Percentiles rank a stretch among this genome's conserved stretches.
These are phyloP conservation scores for Drosophila parvula DNA, from an alignment of 1,140 invertebrate genomes.

Conservation along the genomic window DNA sequence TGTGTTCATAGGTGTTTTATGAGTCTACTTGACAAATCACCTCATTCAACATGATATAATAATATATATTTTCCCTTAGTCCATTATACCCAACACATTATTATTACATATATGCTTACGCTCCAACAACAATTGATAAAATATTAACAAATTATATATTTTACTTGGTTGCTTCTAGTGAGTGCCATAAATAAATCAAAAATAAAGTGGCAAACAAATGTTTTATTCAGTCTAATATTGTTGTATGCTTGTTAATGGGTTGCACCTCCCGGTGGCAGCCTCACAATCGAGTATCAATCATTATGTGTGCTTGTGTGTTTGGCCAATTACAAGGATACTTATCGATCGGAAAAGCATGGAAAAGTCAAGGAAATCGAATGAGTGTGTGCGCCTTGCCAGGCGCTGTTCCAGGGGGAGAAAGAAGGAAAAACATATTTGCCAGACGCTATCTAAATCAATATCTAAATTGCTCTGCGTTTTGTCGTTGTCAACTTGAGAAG, in stretches of 20 bases:
- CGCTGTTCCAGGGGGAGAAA: background rate
- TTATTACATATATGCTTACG: no score
- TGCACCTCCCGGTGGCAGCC: background rate
- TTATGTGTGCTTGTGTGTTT: background rate
- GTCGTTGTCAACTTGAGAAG: constrained; percentile 41
- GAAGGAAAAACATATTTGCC: constrained; percentile 33
- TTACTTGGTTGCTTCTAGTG: background rate
- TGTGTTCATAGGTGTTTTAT: no score
- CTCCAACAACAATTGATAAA: no score
- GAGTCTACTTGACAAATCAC: no score
- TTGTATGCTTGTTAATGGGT: constrained; percentile 1
- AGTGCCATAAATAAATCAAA: constrained; percentile 2
- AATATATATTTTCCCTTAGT: background rate
- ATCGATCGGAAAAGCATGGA: background rate
- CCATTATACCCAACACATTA: background rate
- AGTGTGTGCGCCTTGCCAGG: background rate
- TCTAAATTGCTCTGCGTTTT: constrained; percentile 62
- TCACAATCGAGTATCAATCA: constrained; percentile 12
- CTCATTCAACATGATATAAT: no score
- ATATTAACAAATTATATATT: no score
- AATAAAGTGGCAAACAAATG: constrained; percentile 15
- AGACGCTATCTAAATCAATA: constrained; percentile 66
- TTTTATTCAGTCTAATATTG: background rate
- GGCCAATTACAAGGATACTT: constrained; percentile 41
- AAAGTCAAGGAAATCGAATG: background rate